Base-by-base conservation (phyloP, 2,797 vertebrate genomes). In the Margarornis squamiger region DNA sequence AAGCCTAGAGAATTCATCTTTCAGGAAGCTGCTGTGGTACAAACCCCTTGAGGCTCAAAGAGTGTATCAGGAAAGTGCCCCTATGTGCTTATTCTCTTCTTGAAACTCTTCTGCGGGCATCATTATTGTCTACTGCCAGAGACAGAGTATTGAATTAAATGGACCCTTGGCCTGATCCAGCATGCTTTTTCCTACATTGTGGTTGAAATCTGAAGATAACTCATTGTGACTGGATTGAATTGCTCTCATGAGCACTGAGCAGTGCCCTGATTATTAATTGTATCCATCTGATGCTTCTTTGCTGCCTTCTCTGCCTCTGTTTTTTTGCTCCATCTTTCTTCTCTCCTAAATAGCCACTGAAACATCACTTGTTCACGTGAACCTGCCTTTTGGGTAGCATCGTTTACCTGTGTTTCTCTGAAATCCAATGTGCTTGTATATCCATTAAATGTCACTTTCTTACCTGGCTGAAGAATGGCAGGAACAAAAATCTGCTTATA, bases 81-180 rank as follows among this genome's bases (percentile, higher is more conserved):
- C 9, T 23, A 1, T 0, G 1, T 41, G 38, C 24, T 75, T 54
- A 9, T 57, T 65, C 39, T 59, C 36, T 34, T 59, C 23, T 27
- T 38, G 20, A 41, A 73, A 32, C 19, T 18, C 43, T 45, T 52
- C 46, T 30, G 21, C 10, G 38, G 58, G 27, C 24, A 23, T 46
- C 3, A 1, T 55, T 55, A 4, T 3, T 55, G 48, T 12, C 1
- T 0, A 18, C n/a, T 67, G 41, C 24, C 41, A 49, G 52, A 38
- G 51, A 20, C 6, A 55, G 63, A 22, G 14, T 59, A 39, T 14
- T 62, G 32, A 81, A 63, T 88, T 79, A 51, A 73, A 45, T 8
- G 52, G 45, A 29, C n/a, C 43, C 51, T 27, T 45, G 27, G 27
- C 36, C 57, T 81, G 77, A 54, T 32, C 29, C 49, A 36, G 17